Percentiles rank a stretch among this genome's conserved stretches.
Evolutionary conservation across 1,140 invertebrate species (phyloP).

Genomic region (Macrostomum lignano): DNA sequence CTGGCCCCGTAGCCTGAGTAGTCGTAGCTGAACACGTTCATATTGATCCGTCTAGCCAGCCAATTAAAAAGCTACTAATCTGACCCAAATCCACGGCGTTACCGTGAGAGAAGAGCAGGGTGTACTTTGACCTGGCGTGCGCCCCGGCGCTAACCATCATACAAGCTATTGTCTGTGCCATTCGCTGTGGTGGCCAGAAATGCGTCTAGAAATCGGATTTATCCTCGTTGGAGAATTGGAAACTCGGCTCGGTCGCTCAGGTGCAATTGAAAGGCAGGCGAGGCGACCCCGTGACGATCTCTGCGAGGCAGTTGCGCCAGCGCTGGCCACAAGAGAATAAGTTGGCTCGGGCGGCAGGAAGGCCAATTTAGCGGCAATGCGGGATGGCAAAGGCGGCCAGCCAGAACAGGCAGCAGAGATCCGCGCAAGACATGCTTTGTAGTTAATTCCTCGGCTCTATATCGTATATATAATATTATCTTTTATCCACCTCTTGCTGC

Average conservation of each 20-base stretch:
- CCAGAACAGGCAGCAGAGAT: slow-evolving; percentile 96
- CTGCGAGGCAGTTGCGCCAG: no score
- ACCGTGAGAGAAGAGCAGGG: slow-evolving; percentile 81
- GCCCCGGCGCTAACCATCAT: slow-evolving; percentile 5
- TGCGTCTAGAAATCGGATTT: no score
- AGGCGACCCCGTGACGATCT: no score
- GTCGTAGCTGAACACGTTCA: slow-evolving; percentile 97
- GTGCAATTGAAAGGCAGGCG: no score
- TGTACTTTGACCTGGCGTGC: slow-evolving; percentile 31
- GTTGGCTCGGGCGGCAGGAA: slow-evolving; percentile 93
- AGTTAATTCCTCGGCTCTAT: no score
- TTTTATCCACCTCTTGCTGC: no score
- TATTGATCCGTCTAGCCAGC: slow-evolving; percentile 75
- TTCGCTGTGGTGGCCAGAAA: slow-evolving; percentile 12
- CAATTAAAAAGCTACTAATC: slow-evolving; percentile 94
- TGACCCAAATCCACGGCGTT: slow-evolving; percentile 36
- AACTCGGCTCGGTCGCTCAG: no score
- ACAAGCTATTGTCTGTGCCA: slow-evolving; percentile 32
- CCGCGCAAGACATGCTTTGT: no score
- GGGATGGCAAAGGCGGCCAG: slow-evolving; percentile 91
- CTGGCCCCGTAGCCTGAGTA: slow-evolving; percentile 52
- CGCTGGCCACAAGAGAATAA: slow-evolving; percentile 49
- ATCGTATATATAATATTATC: no score
- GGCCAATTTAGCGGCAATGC: slow-evolving; percentile 77
- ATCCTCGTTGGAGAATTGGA: no score